These are phyloP conservation scores for Heteropelma amictum DNA, from an alignment of 2,888 invertebrate species.

Conservation along the genomic window DNA sequence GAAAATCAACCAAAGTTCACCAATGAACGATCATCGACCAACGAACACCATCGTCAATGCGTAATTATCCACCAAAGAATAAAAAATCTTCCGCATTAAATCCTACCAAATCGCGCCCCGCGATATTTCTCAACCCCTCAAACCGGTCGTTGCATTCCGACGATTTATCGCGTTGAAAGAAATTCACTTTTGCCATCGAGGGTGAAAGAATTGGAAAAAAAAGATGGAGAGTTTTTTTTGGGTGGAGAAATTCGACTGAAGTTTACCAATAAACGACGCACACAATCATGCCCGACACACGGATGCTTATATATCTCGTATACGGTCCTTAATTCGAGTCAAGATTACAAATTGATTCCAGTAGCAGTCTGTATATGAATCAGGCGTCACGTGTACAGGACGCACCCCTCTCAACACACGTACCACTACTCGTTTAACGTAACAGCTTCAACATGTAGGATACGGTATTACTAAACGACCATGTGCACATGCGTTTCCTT, in stretches of 20 bases:
- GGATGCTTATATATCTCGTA: slow-evolving; percentile 84
- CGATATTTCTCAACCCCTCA: too few relatives aligned
- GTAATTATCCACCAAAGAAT: too few relatives aligned
- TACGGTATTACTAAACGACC: slow-evolving; percentile 41
- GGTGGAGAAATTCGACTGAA: slow-evolving; percentile 25
- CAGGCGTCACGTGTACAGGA: slow-evolving; percentile 77
- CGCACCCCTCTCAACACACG: slow-evolving; percentile 74
- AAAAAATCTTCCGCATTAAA: too few relatives aligned
- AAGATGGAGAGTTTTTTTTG: slow-evolving; percentile 4
- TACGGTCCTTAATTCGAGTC: slow-evolving; percentile 78
- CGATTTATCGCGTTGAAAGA: too few relatives aligned
- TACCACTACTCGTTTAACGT: slow-evolving; percentile 49
- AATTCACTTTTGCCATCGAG: background rate
- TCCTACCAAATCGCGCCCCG: too few relatives aligned
- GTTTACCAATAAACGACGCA: slow-evolving; percentile 45
- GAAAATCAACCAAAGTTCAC: too few relatives aligned
- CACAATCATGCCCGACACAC: slow-evolving; percentile 20
- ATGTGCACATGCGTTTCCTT: slow-evolving; percentile 54
- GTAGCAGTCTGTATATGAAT: slow-evolving; percentile 77
- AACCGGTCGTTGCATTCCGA: too few relatives aligned
- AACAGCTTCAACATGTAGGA: slow-evolving; percentile 35
- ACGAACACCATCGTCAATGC: too few relatives aligned
- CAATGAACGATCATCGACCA: too few relatives aligned
- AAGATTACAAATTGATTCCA: slow-evolving; percentile 78
- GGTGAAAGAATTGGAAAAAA: background rate